Conservation (phyloP, 2,797 vertebrate genomes). For the Coluber constrictor region DNA sequence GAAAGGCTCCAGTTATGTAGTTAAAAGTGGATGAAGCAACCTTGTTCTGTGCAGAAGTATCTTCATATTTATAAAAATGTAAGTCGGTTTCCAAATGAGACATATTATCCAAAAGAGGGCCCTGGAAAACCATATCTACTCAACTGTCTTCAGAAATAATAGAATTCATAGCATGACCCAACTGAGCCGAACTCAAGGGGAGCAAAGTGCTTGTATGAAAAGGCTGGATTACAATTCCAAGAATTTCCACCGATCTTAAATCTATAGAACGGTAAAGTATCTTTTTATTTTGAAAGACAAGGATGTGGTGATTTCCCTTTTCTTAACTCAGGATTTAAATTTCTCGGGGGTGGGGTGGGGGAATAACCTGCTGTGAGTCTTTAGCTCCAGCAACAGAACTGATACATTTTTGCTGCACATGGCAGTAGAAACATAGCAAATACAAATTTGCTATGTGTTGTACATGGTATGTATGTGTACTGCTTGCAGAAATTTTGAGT, state of each 20-base stretch:
- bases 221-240: neutral
- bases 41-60: neutral
- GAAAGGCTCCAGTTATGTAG: neutral
- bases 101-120: too few relatives aligned
- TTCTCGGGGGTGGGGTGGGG: fast-evolving
- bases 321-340: neutral
- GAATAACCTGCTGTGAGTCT: neutral
- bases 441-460: neutral
- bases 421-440: neutral
- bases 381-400: neutral
- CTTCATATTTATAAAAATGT: neutral
- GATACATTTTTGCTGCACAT: neutral
- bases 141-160: neutral
- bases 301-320: neutral
- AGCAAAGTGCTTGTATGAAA: neutral
- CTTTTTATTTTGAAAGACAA: neutral
- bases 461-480: neutral
- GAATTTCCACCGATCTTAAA: neutral
- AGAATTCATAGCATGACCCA: neutral
- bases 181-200: neutral
- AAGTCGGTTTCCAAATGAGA: neutral
- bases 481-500: neutral
- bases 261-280: neutral
- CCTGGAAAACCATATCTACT: neutral
- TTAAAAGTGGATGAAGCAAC: neutral